Evolutionary conservation across 2,888 invertebrate genomes (phyloP), one percentile per base, ranked within the genome.

Genomic region (Himalopsyche tibetana): DNA sequence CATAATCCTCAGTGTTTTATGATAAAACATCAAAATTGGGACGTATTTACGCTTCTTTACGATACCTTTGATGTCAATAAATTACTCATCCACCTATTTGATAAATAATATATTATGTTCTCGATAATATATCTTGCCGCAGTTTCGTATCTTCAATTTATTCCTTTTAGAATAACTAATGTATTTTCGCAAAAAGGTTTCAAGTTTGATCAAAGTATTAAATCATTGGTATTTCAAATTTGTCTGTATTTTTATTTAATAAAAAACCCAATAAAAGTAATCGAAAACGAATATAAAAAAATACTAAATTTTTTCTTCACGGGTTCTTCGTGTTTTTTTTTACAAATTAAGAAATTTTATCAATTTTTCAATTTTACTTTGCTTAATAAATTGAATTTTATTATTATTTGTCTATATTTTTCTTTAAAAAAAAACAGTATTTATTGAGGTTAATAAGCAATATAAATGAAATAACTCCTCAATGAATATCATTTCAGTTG

Each of bases 81-180:
- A 63, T n/a, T 63, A 63, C n/a, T 63, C n/a, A 63, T 63, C 28
- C 19, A 63, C 19, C 63, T 11, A 63, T n/a, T 19, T 63, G 19
- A 19, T 28, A 28, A 28, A 63, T 63, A 63, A 63, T 63, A 19
- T 63, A 63, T 63, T 63, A n/a, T 63, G 6, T 63, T 19, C 8
- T 19, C 28, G n/a, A 63, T 63, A 63, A 63, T 63, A 28, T 63
- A 28, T 63, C 63, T n/a, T 28, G 19, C 63, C 63, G 63, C 63
- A 63, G 63, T 19, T 11, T 63, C 63, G 19, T 19, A 63, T 19
- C 19, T 19, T 28, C n/a, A 63, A 63, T 19, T 28, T 28, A 63
- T 63, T 63, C 63, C 63, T 63, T 63, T 63, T 63, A 63, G 63
- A 19, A 63, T 63, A 63, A n/a, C 63, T 63, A 63, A 63, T 63